These are phyloP conservation scores for Pseudachorutes palmiensis DNA, from an alignment of 1,140 invertebrate species.

Conservation along the genomic window DNA sequence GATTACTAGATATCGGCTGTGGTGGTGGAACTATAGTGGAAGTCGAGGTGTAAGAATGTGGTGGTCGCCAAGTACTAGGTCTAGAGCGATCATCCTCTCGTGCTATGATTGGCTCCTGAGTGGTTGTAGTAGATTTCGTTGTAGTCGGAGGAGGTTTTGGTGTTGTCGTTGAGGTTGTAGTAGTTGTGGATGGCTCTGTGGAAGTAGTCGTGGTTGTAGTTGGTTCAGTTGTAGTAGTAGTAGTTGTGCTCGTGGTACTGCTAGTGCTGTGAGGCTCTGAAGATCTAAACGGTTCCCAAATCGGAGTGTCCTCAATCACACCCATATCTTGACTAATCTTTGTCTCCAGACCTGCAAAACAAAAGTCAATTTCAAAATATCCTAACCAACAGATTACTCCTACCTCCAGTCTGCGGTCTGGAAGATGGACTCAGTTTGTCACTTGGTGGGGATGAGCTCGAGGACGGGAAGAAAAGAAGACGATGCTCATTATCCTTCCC, in stretches of 20 bases:
- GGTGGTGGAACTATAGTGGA: background rate
- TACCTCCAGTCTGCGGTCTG: too few species aligned
- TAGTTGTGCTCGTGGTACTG: background rate
- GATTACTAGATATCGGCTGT: background rate
- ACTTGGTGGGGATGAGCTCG: background rate
- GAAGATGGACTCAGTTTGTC: background rate
- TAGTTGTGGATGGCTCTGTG: background rate
- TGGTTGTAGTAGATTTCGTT: constrained; percentile 7
- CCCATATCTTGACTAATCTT: background rate
- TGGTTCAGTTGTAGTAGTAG: background rate
- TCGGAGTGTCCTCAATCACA: constrained; percentile 14
- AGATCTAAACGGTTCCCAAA: background rate
- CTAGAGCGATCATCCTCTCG: background rate
- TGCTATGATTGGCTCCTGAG: background rate
- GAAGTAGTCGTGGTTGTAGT: background rate
- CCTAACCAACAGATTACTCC: too few species aligned
- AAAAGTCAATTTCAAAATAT: background rate
- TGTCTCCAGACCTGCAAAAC: background rate
- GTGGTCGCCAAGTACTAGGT: constrained; percentile 32
- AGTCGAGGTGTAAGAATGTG: background rate
- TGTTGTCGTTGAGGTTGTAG: background rate
- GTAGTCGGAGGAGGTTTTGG: background rate
- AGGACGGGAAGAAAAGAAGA: constrained; percentile 20
- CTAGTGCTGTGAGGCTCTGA: background rate
- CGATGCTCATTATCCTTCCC: constrained; percentile 11